Conservation (phyloP, 2,113 vertebrate species). For the Tautogolabrus adspersus region DNA sequence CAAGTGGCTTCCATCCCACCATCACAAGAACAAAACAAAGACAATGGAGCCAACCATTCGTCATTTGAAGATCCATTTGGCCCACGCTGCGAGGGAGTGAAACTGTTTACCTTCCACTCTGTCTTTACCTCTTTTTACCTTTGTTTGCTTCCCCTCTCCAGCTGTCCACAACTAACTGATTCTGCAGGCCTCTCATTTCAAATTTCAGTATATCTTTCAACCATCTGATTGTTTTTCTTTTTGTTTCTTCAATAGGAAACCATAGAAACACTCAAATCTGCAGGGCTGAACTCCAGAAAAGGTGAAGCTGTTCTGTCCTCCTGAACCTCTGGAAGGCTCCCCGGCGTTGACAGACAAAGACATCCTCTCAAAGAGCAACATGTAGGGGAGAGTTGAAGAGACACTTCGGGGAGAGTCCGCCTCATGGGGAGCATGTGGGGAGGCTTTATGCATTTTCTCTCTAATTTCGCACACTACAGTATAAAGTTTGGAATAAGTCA, state of each 20-base stretch:
- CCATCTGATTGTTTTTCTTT: conserved; percentile 44
- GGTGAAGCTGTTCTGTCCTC: conserved; percentile 52
- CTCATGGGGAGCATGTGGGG: conserved; percentile 39
- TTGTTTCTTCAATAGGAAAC: conserved; percentile 35
- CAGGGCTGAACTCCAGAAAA: conserved; percentile 31
- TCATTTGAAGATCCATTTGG: conserved; percentile 36
- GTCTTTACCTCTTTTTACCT: conserved; percentile 17
- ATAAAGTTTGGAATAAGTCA: conserved; percentile 45
- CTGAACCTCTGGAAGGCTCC: conserved; percentile 49
- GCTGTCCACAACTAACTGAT: neutral
- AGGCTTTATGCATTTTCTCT: conserved; percentile 49
- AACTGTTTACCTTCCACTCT: conserved; percentile 45
- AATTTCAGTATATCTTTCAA: conserved; percentile 11
- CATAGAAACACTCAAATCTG: conserved; percentile 29
- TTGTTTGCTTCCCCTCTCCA: conserved; percentile 11
- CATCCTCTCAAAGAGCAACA: conserved; percentile 58
- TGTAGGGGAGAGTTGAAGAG: conserved; percentile 41
- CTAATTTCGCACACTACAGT: neutral
- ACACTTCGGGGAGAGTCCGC: conserved; percentile 42
- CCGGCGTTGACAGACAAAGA: conserved; percentile 64
- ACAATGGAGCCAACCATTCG: conserved; percentile 32
- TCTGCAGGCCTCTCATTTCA: neutral
- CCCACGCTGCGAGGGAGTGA: conserved; percentile 13
- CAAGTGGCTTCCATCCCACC: conserved; percentile 40
- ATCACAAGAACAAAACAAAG: conserved; percentile 44